Conservation (phyloP, 2,113 vertebrate species). For the Oncorhynchus gorbuscha region DNA sequence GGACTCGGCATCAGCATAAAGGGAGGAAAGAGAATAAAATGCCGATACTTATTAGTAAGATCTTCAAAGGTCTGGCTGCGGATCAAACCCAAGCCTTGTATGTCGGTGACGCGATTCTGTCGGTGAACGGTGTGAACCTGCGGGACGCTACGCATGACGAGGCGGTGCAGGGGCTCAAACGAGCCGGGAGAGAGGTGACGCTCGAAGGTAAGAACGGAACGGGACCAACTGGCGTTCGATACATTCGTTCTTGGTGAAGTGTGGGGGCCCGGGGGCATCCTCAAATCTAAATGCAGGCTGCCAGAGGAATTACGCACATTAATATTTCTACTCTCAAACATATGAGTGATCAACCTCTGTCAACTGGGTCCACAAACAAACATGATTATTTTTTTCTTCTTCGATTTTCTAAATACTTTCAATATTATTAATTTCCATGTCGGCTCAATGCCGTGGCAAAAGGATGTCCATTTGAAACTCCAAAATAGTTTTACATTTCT, state of each 20-base stretch:
- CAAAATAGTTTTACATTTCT: too few species aligned
- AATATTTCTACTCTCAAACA: too few species aligned
- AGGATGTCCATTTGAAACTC: too few species aligned
- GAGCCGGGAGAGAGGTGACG: conserved; percentile 89
- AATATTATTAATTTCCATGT: too few species aligned
- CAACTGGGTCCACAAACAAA: too few species aligned
- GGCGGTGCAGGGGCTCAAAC: conserved; percentile 93
- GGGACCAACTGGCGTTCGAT: not conserved
- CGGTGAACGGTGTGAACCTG: conserved; percentile 90
- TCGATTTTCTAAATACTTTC: too few species aligned
- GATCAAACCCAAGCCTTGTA: conserved; percentile 96
- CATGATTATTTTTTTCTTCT: too few species aligned
- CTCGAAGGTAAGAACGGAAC: conserved; percentile 84
- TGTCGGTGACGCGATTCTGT: conserved; percentile 95
- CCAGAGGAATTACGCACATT: too few species aligned
- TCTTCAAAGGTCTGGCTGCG: conserved; percentile 93
- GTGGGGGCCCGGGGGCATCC: too few species aligned
- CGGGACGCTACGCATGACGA: conserved; percentile 96
- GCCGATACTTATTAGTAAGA: conserved; percentile 98
- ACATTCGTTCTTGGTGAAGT: not conserved
- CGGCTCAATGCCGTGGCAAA: too few species aligned
- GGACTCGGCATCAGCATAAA: conserved; percentile 98
- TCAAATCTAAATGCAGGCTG: too few species aligned
- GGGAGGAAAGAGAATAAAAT: conserved; percentile 97
- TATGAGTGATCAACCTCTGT: too few species aligned